Base-by-base conservation (phyloP, 2,113 vertebrate genomes). In the Syrrhaptes paradoxus region DNA sequence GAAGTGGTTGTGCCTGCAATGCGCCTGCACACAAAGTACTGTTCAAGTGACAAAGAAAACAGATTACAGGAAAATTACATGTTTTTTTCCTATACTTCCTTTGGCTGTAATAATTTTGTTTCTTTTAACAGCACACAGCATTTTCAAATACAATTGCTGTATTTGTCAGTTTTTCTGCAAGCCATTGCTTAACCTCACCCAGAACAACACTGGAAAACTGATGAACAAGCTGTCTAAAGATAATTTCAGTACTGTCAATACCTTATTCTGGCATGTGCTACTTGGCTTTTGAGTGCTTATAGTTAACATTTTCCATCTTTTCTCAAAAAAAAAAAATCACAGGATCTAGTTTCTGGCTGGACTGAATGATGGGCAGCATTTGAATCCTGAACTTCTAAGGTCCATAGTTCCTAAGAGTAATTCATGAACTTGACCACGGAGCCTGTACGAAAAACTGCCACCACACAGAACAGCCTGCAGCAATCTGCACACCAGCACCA, bases 1-100 rank as follows among this genome's bases (percentile, higher is more conserved):
- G 81, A 91, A 81, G 43, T 17, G 81, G 55, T 52, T 75, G 48
- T 26, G 85, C 52, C 81, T 87, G 87, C 89, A 72, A 38, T 81
- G 26, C 46, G 89, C 85, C 73, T 52, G 46, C 18, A 54, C 59
- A 94, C 90, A 85, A 85, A 93, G 43, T 73, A 74, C 78, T 6
- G 5, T 31, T 93, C 79, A 43, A 80, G 51, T 46, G 67, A 92
- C 83, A 94, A 93, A 95, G 28, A 46, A 90, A 93, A 51, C 57
- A 89, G 67, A 70, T 83, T 73, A 73, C 89, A 80, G 83, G 73
- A 71, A 90, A 90, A 95, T 71, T 78, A 82, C 57, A 74, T 28
- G 76, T 3, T 16, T 32, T 19, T 72, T 65, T 32, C 29, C 46
- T 66, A 7, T 34, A 1, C 32, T 77, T 25, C n/a, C 43, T 54